These are phyloP conservation scores for Malurus splendens DNA, from an alignment of 2,797 vertebrate species.

Conservation along the genomic window DNA sequence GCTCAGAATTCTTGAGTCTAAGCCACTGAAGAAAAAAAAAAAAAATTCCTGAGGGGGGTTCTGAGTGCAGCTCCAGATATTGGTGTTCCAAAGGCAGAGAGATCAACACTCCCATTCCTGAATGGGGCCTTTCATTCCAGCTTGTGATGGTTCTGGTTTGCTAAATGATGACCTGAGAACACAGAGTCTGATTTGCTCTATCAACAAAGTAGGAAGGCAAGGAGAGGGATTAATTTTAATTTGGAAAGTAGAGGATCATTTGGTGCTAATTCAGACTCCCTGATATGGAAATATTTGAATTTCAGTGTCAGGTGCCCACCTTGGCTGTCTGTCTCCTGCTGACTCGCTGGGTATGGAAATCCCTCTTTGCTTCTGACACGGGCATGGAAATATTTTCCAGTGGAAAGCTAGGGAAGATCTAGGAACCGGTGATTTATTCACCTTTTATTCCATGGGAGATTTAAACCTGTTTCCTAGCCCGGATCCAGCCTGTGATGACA, in stretches of 20 bases:
- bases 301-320: not conserved
- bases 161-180: not conserved
- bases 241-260: not conserved
- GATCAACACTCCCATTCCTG: not conserved
- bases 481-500: not conserved
- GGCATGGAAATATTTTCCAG: not conserved
- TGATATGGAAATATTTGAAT: not conserved
- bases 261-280: not conserved
- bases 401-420: not conserved
- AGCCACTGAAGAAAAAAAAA: not conserved
- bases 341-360: not conserved
- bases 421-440: not conserved
- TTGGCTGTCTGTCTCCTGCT: not conserved
- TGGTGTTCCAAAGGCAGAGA: not conserved
- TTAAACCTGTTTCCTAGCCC: not conserved
- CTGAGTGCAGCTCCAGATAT: accelerated
- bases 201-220: not conserved
- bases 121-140: accelerated
- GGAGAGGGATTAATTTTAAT: not conserved
- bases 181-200: not conserved
- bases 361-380: not conserved
- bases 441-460: not conserved
- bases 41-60: accelerated
- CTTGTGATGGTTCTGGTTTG: not conserved
- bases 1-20: not conserved